Evolutionary conservation across 2,797 vertebrate genomes (phyloP).

Genomic region (Anas capensis): DNA sequence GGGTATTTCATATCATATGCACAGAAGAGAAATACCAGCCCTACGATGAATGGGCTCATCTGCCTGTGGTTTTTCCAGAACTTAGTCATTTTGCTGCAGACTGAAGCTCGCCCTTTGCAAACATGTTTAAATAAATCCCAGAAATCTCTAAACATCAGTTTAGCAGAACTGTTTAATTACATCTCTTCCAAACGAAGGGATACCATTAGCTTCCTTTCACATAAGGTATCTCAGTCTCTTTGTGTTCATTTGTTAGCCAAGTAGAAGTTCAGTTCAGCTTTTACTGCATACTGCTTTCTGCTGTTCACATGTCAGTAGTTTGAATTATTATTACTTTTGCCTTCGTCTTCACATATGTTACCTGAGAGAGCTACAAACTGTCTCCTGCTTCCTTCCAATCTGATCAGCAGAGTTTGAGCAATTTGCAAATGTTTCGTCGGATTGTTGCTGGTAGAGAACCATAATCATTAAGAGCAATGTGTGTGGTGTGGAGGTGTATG

Average conservation of each 20-base stretch:
- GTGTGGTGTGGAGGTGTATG: not conserved
- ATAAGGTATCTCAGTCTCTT: rapidly evolving
- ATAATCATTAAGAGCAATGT: rapidly evolving
- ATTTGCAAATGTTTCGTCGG: not conserved
- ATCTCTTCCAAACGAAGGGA: not conserved
- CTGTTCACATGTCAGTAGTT: not conserved
- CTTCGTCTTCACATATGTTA: not conserved
- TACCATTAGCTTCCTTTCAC: not conserved
- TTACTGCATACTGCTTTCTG: not conserved
- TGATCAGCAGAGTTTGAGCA: not conserved
- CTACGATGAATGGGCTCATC: not conserved
- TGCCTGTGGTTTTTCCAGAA: not conserved
- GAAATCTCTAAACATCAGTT: not conserved
- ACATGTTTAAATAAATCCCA: not conserved
- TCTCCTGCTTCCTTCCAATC: not conserved
- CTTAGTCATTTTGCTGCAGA: not conserved
- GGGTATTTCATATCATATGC: too few species aligned
- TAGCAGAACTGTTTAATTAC: not conserved
- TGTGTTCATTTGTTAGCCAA: not conserved
- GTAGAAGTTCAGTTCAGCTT: not conserved
- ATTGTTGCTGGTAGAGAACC: not conserved
- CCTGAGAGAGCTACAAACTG: not conserved
- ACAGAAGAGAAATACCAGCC: not conserved
- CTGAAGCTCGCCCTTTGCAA: not conserved
- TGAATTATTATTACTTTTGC: not conserved